A percentile compares a stretch with the other conserved stretches of the same genome.
These are phyloP conservation scores for Saccostrea glomerata DNA, from an alignment of 1,140 invertebrate species.

Conservation along the genomic window DNA sequence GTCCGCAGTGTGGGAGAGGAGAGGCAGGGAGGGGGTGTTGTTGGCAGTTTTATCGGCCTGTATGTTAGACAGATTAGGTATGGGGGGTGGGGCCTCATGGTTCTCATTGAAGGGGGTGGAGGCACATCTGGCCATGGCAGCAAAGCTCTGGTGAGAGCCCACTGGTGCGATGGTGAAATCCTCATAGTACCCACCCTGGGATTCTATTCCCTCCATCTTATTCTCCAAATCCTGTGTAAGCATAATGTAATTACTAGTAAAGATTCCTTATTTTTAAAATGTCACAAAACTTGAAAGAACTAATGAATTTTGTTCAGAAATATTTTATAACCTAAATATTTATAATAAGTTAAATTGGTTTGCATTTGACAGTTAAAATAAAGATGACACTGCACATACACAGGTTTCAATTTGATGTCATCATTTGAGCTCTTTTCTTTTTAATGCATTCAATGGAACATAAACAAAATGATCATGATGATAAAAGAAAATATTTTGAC, in stretches of 20 bases:
- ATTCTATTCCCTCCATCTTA: conserved; percentile 63
- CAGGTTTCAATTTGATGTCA: no score
- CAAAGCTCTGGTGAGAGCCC: conserved; percentile 71
- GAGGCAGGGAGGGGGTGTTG: neutral
- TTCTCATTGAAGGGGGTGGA: conserved; percentile 71
- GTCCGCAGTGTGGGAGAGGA: neutral
- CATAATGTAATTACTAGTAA: neutral
- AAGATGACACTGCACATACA: no score
- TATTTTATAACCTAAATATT: no score
- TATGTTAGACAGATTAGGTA: conserved; percentile 44
- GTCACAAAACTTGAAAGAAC: neutral
- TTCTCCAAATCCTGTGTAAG: conserved; percentile 44
- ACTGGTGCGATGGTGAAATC: conserved; percentile 72
- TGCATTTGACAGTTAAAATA: no score
- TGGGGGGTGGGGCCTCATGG: neutral
- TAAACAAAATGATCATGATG: no score
- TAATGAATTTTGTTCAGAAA: no score
- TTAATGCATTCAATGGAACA: no score
- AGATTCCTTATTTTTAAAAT: neutral
- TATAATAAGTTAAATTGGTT: no score
- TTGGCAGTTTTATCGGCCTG: conserved; percentile 35
- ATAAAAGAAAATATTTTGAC: no score
- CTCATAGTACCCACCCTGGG: conserved; percentile 56
- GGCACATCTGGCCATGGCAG: conserved; percentile 66
- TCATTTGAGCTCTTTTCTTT: no score